A percentile compares a stretch with the other conserved stretches of the same genome.
These are phyloP conservation scores for Caenorhabditis uteleia DNA, from an alignment of 2,888 invertebrate genomes.

Conservation along the genomic window DNA sequence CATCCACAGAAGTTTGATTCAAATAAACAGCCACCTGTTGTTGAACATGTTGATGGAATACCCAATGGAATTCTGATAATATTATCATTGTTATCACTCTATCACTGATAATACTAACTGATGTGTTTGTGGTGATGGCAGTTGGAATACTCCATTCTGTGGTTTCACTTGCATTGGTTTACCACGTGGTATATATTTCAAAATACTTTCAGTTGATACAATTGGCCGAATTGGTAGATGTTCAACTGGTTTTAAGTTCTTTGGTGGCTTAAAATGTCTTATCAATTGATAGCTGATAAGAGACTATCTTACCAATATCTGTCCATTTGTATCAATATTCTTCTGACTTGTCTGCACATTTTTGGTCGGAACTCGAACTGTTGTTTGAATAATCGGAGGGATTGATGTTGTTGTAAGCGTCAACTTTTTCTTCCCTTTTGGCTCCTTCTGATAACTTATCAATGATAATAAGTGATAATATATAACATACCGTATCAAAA, in stretches of 20 bases:
- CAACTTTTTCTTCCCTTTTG: background rate
- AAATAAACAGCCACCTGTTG: slow-evolving; percentile 51
- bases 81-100: background rate
- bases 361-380: slow-evolving; percentile 7
- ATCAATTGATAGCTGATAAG: too few relatives aligned
- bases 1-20: slow-evolving; percentile 46
- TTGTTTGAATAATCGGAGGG: background rate
- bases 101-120: slow-evolving; percentile 5
- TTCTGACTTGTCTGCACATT: slow-evolving; percentile 18
- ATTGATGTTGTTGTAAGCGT: slow-evolving; percentile 2
- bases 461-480: background rate
- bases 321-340: slow-evolving; percentile 24
- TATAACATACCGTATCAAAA: slow-evolving; percentile 9
- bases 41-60: slow-evolving; percentile 40
- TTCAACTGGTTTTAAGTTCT: slow-evolving; percentile 14
- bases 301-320: too few relatives aligned
- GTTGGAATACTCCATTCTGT: slow-evolving; percentile 27
- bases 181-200: slow-evolving; percentile 19
- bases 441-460: slow-evolving; percentile 6
- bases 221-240: slow-evolving; percentile 25
- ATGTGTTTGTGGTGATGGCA: slow-evolving; percentile 15
- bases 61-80: slow-evolving; percentile 39
- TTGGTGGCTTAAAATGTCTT: too few relatives aligned
- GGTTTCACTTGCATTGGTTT: slow-evolving; percentile 28
- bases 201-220: slow-evolving; percentile 8